Percentiles rank a stretch among this genome's conserved stretches.
These are phyloP conservation scores for Cottoperca gobio DNA, from an alignment of 2,797 vertebrate species.

Conservation along the genomic window DNA sequence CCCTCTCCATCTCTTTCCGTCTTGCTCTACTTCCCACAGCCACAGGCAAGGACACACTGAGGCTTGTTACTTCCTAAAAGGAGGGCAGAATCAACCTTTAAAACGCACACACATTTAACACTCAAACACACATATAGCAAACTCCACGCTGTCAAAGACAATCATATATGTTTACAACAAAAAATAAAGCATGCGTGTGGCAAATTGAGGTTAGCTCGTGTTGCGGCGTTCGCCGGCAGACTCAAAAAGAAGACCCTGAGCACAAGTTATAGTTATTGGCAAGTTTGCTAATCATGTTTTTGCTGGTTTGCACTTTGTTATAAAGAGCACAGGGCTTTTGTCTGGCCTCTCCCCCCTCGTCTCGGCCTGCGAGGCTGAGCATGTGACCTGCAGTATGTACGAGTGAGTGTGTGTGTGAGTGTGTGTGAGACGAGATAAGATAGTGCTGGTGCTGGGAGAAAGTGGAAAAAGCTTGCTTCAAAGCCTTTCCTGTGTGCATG, in stretches of 20 bases:
- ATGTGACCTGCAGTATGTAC: constrained; percentile 47
- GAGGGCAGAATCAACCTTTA: constrained; percentile 48
- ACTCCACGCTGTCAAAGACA: constrained; percentile 11
- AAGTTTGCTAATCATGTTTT: constrained; percentile 31
- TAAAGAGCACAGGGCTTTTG: constrained; percentile 1
- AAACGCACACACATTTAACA: not conserved
- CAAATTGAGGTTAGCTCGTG: not conserved
- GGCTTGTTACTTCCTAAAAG: constrained; percentile 49
- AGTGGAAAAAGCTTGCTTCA: constrained; percentile 22
- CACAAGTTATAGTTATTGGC: not conserved
- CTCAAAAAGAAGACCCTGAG: not conserved
- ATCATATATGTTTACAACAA: constrained; percentile 15
- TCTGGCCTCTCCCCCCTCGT: constrained; percentile 4
- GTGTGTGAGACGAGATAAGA: constrained; percentile 39
- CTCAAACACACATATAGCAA: constrained; percentile 7
- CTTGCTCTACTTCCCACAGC: constrained; percentile 69
- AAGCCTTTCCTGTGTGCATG: not conserved
- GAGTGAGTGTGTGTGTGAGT: constrained; percentile 17
- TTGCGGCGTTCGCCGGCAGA: not conserved
- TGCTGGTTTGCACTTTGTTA: constrained; percentile 48
- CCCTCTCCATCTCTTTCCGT: constrained; percentile 25
- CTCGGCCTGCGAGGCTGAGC: constrained; percentile 6
- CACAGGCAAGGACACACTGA: constrained; percentile 64
- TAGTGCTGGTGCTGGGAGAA: constrained; percentile 19
- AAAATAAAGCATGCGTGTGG: not conserved